Base-by-base conservation (phyloP, 2,113 vertebrate genomes). In the Leucoraja erinaceus region DNA sequence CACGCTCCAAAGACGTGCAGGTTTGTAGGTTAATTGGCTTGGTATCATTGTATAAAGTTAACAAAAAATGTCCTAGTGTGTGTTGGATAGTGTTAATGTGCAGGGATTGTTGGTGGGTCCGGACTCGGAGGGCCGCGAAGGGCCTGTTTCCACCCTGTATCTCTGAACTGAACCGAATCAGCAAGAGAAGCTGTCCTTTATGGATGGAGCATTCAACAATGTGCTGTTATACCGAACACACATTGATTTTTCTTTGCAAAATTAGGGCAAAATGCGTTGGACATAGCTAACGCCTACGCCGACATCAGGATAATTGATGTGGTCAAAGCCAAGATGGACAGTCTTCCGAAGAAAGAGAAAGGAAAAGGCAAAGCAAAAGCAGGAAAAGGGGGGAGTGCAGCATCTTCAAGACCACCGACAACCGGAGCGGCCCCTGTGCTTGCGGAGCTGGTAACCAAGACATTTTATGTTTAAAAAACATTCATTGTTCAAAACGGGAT, bases 221-320 rank as follows among this genome's bases (percentile, higher is more conserved):
- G 6, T 63, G 59, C 63, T 20, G 25, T 25, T 59, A 83, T 10
- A 63, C n/a, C 5, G 18, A 10, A 4, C 8, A 72, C 56, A 16
- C 3, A 47, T 66, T 93, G 78, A 20, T 47, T 56, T 54, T 74
- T n/a, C 59, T 61, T 66, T 77, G 38, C 3, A 16, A 79, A 93
- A 77, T 93, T 93, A 99, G 98, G 96, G 76, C 96, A 97, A 92
- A 97, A 92, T 93, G 96, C 96, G 93, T 96, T 99, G 78, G 97
- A 98, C 75, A 93, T 98, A 84, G 98, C 98, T 81, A 94, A 93
- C 93, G 95, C 94, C 0, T 98, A 97, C 94, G 97, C 95, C 93
- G 96, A 99, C 93, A 93, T 94, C 22, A 94, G 94, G 94, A 94
- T 98, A 93, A 96, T 98, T 93, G 94, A 96, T 56, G 93, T 98